Conservation (phyloP, 2,797 vertebrate species). For the Sebastes matsubarae region DNA sequence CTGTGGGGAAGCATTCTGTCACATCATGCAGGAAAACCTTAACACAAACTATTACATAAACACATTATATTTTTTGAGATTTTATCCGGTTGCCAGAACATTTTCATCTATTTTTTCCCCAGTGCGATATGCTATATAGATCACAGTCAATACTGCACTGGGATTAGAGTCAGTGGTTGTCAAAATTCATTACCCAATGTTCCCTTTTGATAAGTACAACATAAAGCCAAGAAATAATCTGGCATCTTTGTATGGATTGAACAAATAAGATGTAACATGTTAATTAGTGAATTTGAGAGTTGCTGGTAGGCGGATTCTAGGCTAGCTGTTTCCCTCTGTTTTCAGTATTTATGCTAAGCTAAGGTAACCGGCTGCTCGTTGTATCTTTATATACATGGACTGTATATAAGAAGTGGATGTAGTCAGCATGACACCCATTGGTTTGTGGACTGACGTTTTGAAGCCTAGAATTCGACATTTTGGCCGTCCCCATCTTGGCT, state of each 20-base stretch:
- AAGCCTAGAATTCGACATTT: fast-evolving
- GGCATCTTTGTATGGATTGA: not conserved
- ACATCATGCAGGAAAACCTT: not conserved
- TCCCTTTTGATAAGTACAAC: not conserved
- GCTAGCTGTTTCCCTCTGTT: not conserved
- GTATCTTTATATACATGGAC: not conserved
- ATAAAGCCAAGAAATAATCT: not conserved
- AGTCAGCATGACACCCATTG: not conserved
- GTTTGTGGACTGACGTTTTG: fast-evolving
- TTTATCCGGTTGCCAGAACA: not conserved
- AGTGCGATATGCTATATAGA: not conserved
- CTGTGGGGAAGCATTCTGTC: not conserved
- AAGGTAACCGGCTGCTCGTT: not conserved
- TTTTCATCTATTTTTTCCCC: not conserved
- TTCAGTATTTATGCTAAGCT: not conserved
- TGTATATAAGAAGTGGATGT: fast-evolving
- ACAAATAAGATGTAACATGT: not conserved
- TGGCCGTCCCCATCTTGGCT: not conserved
- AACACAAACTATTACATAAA: not conserved
- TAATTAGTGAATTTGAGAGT: not conserved
- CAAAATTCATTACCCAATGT: not conserved
- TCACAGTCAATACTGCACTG: not conserved
- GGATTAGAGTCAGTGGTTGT: not conserved
- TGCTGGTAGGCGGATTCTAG: not conserved
- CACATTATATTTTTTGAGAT: not conserved